Conservation (phyloP, 2,888 invertebrate genomes). For the Pantelozetes paolii region DNA sequence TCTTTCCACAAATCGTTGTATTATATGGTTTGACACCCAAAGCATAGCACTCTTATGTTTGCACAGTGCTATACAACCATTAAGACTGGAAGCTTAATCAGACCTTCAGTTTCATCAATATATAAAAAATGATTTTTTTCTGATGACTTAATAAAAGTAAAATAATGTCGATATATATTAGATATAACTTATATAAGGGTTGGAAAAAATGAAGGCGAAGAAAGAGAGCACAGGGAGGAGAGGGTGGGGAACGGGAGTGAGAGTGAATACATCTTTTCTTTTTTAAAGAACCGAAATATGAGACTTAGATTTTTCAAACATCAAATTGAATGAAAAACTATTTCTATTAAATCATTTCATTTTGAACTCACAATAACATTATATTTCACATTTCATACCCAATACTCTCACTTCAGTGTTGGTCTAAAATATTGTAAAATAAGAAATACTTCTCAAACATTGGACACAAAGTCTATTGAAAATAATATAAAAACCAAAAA, state of each 20-base stretch:
- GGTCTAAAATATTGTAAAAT: not conserved
- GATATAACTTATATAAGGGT: not conserved
- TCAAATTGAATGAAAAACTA: conserved; percentile 16
- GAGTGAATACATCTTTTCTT: not conserved
- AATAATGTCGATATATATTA: not conserved
- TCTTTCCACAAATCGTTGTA: too few species aligned
- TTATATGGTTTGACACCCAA: not conserved
- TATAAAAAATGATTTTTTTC: not conserved
- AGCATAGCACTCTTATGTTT: not conserved
- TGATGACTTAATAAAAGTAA: conserved; percentile 13
- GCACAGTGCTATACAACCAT: not conserved
- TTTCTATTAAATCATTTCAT: conserved; percentile 19
- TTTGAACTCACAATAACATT: not conserved
- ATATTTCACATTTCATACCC: conserved; percentile 5
- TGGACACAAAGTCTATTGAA: not conserved
- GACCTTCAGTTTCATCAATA: not conserved
- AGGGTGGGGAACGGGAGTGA: not conserved
- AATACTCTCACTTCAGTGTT: not conserved
- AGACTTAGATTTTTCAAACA: not conserved
- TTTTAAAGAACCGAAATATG: not conserved
- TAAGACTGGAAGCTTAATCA: not conserved
- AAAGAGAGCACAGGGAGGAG: not conserved
- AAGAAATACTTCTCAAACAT: not conserved
- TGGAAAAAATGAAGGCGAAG: not conserved
- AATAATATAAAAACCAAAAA: not conserved